phyloP scores from a whole-genome alignment of 2,888 invertebrate species.

The Plagodis pulveraria region DNA sequence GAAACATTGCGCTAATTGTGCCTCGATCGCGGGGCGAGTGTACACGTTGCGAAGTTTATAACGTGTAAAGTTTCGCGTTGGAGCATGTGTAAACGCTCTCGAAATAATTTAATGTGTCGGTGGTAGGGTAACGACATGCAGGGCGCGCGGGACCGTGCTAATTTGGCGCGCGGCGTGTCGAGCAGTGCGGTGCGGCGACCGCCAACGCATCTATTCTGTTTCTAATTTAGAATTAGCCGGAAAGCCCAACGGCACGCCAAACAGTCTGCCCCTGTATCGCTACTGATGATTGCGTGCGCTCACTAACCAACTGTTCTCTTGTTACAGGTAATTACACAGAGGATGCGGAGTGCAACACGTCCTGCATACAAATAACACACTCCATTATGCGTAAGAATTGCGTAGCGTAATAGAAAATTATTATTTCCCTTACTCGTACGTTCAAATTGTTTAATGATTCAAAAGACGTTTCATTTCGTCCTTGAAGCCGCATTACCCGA shows the following conservation, averaged over 20 bases:
- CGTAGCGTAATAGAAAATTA: neutral
- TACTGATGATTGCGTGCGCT: slow-evolving; percentile 29
- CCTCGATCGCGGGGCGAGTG: slow-evolving; percentile 43
- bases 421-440: slow-evolving; percentile 3
- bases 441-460: slow-evolving; percentile 17
- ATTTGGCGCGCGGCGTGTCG: slow-evolving; percentile 37
- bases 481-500: slow-evolving; percentile 15
- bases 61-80: slow-evolving; percentile 48
- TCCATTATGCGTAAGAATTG: no score
- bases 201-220: slow-evolving; percentile 48
- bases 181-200: slow-evolving; percentile 28
- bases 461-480: slow-evolving; percentile 9
- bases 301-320: slow-evolving; percentile 37
- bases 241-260: slow-evolving; percentile 59
- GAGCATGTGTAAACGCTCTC: slow-evolving; percentile 61
- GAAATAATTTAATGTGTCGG: slow-evolving; percentile 62
- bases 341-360: slow-evolving; percentile 25
- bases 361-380: neutral
- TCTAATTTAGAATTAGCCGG: slow-evolving; percentile 59
- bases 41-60: slow-evolving; percentile 45
- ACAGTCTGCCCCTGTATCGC: slow-evolving; percentile 56
- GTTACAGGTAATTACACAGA: slow-evolving; percentile 51
- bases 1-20: slow-evolving; percentile 50
- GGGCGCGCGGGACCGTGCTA: slow-evolving; percentile 38
- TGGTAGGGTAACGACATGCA: slow-evolving; percentile 48